Percentiles rank a stretch among this genome's conserved stretches.
Conservation (phyloP, 2,888 invertebrate species). For the Muscina levida region DNA sequence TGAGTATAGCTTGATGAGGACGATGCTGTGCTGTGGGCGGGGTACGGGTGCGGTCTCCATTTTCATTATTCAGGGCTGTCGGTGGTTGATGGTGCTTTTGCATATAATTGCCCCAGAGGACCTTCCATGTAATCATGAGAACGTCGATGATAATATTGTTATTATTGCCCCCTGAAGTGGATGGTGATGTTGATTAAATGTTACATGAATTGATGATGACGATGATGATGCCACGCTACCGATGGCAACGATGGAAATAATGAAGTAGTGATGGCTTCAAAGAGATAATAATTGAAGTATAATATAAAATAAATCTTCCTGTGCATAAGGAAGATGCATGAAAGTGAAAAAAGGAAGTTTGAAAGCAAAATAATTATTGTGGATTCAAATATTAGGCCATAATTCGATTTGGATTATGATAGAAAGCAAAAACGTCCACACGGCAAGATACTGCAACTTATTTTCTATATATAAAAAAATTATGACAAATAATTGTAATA, state of each 20-base stretch:
- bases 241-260: conserved; percentile 34
- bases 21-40: conserved; percentile 2
- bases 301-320: not conserved
- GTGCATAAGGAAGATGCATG: not conserved
- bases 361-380: too few relatives aligned
- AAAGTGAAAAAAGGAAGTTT: not conserved
- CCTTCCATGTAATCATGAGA: conserved; percentile 52
- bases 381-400: too few relatives aligned
- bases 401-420: too few relatives aligned
- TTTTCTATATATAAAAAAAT: too few relatives aligned
- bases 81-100: conserved; percentile 46
- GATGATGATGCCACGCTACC: not conserved
- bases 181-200: conserved; percentile 54
- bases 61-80: conserved; percentile 49
- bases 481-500: too few relatives aligned
- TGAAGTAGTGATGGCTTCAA: conserved; percentile 34
- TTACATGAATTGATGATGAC: conserved; percentile 52
- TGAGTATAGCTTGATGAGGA: conserved; percentile 30
- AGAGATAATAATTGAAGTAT: conserved; percentile 45
- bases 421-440: too few relatives aligned
- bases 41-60: conserved; percentile 17
- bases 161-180: conserved; percentile 43
- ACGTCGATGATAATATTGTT: conserved; percentile 51
- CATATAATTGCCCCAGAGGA: conserved; percentile 62
- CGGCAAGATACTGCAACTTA: too few relatives aligned